Evolutionary conservation across 2,888 invertebrate species (phyloP).

Genomic region (Caenorhabditis sulstoni): DNA sequence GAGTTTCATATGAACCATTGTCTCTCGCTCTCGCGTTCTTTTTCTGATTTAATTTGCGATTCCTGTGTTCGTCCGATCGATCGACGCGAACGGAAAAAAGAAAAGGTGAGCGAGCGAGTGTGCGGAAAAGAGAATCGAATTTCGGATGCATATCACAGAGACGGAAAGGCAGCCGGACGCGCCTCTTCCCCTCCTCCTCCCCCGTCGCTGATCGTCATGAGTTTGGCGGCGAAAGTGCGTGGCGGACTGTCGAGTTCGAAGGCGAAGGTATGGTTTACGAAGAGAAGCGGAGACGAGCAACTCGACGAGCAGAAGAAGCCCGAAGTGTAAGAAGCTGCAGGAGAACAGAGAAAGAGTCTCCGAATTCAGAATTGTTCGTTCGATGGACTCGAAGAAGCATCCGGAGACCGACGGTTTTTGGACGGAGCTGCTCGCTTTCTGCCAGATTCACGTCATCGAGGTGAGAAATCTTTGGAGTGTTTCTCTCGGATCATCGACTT

Average conservation of each 20-base stretch:
- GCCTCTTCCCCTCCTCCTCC: neutral
- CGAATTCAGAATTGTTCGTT: constrained; percentile 26
- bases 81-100: neutral
- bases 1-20: neutral
- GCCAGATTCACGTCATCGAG: constrained; percentile 21
- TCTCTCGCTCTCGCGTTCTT: neutral
- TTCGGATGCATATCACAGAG: neutral
- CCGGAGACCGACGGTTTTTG: constrained; percentile 19
- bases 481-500: neutral
- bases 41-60: neutral
- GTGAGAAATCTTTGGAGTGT: neutral
- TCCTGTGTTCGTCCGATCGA: neutral
- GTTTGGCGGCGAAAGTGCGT: constrained; percentile 24
- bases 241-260: constrained; percentile 10
- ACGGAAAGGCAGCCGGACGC: neutral
- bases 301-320: neutral
- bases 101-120: neutral
- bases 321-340: constrained; percentile 31
- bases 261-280: constrained; percentile 33
- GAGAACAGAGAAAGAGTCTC: too few species aligned
- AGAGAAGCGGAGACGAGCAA: constrained; percentile 4
- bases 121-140: neutral
- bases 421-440: constrained; percentile 32
- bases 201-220: constrained; percentile 13
- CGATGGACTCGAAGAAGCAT: constrained; percentile 18